Percentiles rank a stretch among this genome's conserved stretches.
These are phyloP conservation scores for Eumacrocentrus americanus DNA, from an alignment of 2,888 invertebrate genomes.

Conservation along the genomic window DNA sequence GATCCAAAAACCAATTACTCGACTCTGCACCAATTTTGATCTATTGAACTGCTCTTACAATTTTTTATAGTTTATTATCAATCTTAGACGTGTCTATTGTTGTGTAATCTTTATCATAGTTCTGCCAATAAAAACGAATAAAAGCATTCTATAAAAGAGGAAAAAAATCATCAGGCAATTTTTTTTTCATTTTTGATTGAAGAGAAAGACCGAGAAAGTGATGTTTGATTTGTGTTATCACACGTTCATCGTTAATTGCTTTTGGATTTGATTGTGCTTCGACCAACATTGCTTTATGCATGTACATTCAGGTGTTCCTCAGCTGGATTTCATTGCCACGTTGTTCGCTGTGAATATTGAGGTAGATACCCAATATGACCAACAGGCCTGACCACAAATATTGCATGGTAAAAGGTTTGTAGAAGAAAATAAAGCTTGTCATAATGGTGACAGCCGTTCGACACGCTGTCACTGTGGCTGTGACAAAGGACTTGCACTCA, in stretches of 20 bases:
- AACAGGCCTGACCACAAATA: slow-evolving; percentile 89
- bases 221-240: slow-evolving; percentile 21
- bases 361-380: slow-evolving; percentile 88
- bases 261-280: slow-evolving; percentile 47
- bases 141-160: slow-evolving; percentile 17
- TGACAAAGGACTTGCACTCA: too few species aligned
- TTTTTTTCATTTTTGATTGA: too few species aligned
- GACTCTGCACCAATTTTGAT: neutral
- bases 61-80: slow-evolving; percentile 18
- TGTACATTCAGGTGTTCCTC: slow-evolving; percentile 34
- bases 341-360: slow-evolving; percentile 88
- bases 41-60: neutral
- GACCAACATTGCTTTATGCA: slow-evolving; percentile 42
- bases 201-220: too few species aligned
- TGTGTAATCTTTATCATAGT: slow-evolving; percentile 8
- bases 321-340: slow-evolving; percentile 30
- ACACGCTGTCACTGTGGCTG: slow-evolving; percentile 91
- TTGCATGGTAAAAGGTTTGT: slow-evolving; percentile 92
- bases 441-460: slow-evolving; percentile 91
- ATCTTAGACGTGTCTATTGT: slow-evolving; percentile 12
- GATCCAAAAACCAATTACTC: too few species aligned
- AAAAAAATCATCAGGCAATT: neutral
- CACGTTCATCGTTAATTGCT: slow-evolving; percentile 45
- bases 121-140: slow-evolving; percentile 6
- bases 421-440: slow-evolving; percentile 90